Percentiles rank a stretch among this genome's conserved stretches.
Conservation (phyloP, 2,888 invertebrate species). For the Cistogaster globosa region DNA sequence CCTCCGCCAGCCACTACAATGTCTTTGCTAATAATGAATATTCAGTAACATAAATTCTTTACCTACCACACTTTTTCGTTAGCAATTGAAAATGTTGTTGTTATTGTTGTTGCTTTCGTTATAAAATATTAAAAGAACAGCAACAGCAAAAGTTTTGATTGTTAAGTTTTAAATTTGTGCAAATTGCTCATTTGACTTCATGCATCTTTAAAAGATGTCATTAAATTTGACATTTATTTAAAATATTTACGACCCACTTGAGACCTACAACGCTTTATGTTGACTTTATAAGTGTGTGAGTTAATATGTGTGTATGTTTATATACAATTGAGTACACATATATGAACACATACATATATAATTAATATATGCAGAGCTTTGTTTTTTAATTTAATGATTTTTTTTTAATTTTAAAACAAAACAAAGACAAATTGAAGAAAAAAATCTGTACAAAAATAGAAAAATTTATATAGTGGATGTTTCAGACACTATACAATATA, state of each 20-base stretch:
- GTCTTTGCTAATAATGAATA: neutral
- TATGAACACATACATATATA: no score
- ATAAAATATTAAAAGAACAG: slow-evolving; percentile 9
- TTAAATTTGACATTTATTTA: slow-evolving; percentile 68
- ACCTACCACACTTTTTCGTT: slow-evolving; percentile 41
- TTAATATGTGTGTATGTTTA: neutral
- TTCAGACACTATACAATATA: no score
- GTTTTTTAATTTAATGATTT: no score
- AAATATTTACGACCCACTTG: slow-evolving; percentile 60
- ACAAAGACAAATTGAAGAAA: no score
- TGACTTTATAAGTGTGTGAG: neutral
- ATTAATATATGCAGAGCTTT: no score
- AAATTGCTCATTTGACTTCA: slow-evolving; percentile 34
- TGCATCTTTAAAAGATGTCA: slow-evolving; percentile 59
- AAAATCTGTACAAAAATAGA: no score
- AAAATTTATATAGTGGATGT: no score
- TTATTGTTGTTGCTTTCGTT: neutral
- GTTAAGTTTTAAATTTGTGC: neutral
- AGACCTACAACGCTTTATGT: slow-evolving; percentile 9
- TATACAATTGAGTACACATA: no score
- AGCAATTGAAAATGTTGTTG: neutral
- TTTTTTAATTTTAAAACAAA: no score
- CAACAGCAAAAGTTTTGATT: neutral
- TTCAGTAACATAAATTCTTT: neutral
- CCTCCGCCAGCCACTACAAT: no score